Conservation (phyloP, 1,140 invertebrate species). For the Phenacoccus solenopsis region DNA sequence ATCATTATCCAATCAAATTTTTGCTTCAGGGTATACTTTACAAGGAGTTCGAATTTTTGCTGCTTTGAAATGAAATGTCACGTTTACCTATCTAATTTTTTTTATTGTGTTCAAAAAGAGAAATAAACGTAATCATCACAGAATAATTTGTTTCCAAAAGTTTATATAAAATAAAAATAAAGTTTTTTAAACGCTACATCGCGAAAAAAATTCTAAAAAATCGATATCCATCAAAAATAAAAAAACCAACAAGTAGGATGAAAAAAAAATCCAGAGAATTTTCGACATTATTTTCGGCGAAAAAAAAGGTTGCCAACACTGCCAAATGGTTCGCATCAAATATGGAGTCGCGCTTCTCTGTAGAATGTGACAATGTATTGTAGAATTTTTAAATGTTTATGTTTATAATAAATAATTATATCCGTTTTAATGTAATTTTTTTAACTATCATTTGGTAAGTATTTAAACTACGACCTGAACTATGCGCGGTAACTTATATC, state of each 20-base stretch:
- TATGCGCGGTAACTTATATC: neutral
- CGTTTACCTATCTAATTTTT: too few species aligned
- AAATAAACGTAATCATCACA: too few species aligned
- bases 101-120: too few species aligned
- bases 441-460: neutral
- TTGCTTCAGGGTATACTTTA: neutral
- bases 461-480: neutral
- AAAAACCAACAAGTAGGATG: neutral
- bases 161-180: too few species aligned
- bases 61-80: too few species aligned
- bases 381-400: constrained; percentile 5
- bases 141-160: too few species aligned
- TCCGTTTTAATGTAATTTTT: neutral
- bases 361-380: constrained; percentile 4
- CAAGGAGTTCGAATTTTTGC: neutral
- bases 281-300: neutral
- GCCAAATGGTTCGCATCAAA: constrained; percentile 4
- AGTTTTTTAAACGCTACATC: neutral
- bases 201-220: neutral
- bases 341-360: constrained; percentile 10
- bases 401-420: neutral
- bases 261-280: neutral
- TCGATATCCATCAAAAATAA: neutral
- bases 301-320: constrained; percentile 5
- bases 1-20: neutral